phyloP scores from a whole-genome alignment of 2,888 invertebrate species.

The Acanthoscelides obtectus region DNA sequence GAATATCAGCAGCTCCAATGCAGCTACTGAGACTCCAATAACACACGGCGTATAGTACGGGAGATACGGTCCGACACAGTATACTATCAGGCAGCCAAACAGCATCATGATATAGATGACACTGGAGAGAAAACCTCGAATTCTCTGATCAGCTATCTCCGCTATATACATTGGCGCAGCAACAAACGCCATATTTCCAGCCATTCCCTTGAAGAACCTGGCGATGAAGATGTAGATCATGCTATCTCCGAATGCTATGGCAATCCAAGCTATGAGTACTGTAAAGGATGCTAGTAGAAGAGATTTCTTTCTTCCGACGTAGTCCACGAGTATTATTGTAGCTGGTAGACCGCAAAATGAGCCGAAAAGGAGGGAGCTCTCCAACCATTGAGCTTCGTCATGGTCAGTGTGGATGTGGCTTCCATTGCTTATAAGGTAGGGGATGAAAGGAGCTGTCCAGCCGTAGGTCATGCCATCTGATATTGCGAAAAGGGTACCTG shows the following conservation, averaged over 20 bases:
- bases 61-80: slow-evolving; percentile 36
- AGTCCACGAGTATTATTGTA: slow-evolving; percentile 34
- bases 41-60: slow-evolving; percentile 35
- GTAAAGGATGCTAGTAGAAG: slow-evolving; percentile 35
- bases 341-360: slow-evolving; percentile 32
- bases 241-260: slow-evolving; percentile 33
- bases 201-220: slow-evolving; percentile 38
- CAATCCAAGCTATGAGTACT: slow-evolving; percentile 38
- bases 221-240: slow-evolving; percentile 35
- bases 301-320: slow-evolving; percentile 36
- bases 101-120: slow-evolving; percentile 43
- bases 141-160: slow-evolving; percentile 43
- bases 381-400: slow-evolving; percentile 31
- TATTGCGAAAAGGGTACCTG: slow-evolving; percentile 41
- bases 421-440: slow-evolving; percentile 33
- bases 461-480: slow-evolving; percentile 45
- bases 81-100: slow-evolving; percentile 39
- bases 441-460: slow-evolving; percentile 43
- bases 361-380: slow-evolving; percentile 30
- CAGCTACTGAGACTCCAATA: slow-evolving; percentile 36
- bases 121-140: slow-evolving; percentile 40
- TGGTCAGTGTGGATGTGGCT: slow-evolving; percentile 35
- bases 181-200: slow-evolving; percentile 42
- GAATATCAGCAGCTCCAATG: slow-evolving; percentile 37
- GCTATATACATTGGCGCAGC: slow-evolving; percentile 44